Conservation (phyloP, 2,113 vertebrate species). For the Psammodynastes pulverulentus region DNA sequence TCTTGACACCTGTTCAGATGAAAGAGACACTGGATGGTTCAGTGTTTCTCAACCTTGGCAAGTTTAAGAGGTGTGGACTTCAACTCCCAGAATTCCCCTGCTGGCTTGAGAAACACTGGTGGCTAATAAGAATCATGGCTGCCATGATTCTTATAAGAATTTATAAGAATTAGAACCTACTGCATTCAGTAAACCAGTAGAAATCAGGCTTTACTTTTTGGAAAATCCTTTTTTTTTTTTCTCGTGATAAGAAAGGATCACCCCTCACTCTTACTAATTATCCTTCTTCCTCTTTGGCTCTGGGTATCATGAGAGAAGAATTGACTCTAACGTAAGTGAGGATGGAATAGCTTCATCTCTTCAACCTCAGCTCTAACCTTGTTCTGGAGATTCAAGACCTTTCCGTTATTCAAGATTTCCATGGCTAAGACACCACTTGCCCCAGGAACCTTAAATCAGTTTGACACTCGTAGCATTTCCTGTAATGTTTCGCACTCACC, state of each 20-base stretch:
- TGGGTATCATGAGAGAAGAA: background rate
- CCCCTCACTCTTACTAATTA: background rate
- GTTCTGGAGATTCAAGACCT: background rate
- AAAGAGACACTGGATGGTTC: background rate
- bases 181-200: background rate
- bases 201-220: background rate
- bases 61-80: background rate
- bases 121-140: background rate
- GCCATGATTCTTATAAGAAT: too few species aligned
- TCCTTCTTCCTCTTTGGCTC: background rate
- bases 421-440: background rate
- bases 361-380: constrained; percentile 31
- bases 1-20: background rate
- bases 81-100: background rate
- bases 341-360: constrained; percentile 29
- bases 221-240: background rate
- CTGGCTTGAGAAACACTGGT: background rate
- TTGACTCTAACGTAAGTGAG: background rate
- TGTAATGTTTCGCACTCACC: constrained; percentile 52
- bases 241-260: background rate
- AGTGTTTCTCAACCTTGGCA: background rate
- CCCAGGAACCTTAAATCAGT: background rate
- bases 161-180: background rate
- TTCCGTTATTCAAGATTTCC: background rate
- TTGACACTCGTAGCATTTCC: constrained; percentile 46